Conservation (phyloP, 2,888 invertebrate species). For the Tyria jacobaeae region DNA sequence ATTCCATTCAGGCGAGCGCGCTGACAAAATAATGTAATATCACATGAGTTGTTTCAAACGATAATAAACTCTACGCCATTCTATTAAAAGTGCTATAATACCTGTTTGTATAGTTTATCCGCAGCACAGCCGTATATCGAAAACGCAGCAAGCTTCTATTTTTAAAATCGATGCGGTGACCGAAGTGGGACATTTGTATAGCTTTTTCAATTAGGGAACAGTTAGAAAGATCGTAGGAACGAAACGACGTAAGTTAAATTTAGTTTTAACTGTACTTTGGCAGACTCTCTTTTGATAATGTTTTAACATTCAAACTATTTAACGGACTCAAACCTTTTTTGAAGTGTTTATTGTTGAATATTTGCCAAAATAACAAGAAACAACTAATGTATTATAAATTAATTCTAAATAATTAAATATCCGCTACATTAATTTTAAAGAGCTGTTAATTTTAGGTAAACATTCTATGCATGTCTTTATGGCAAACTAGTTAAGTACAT, state of each 20-base stretch:
- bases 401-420: no score
- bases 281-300: constrained; percentile 6
- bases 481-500: no score
- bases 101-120: constrained; percentile 58
- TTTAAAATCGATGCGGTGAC: constrained; percentile 85
- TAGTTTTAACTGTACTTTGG: constrained; percentile 15
- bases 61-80: constrained; percentile 59
- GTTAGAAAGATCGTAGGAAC: constrained; percentile 52
- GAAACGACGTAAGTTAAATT: constrained; percentile 26
- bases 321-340: not conserved
- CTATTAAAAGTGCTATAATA: constrained; percentile 48
- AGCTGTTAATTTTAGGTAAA: no score
- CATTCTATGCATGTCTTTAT: no score
- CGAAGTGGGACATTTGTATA: constrained; percentile 81
- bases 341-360: constrained; percentile 7
- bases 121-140: constrained; percentile 69
- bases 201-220: constrained; percentile 76
- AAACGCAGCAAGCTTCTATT: constrained; percentile 83
- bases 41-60: constrained; percentile 43
- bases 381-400: not conserved
- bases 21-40: constrained; percentile 58
- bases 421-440: no score
- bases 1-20: constrained; percentile 71
- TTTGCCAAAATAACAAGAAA: not conserved
- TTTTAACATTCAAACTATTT: not conserved